phyloP scores from a whole-genome alignment of 2,888 invertebrate genomes.

The Brassicogethes aeneus region DNA sequence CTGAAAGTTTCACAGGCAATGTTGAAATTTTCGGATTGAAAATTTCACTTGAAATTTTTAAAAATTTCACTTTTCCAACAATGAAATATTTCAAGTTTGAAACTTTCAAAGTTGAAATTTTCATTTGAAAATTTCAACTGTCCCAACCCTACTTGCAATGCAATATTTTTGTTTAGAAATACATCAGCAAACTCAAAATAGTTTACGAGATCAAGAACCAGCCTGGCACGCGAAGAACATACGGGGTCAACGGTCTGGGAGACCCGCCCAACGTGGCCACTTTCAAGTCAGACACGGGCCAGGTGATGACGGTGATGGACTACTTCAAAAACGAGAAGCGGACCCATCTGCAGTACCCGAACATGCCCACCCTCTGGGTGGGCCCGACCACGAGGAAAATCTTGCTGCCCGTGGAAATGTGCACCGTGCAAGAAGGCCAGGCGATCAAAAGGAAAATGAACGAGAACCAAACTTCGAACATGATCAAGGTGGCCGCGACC shows the following conservation, averaged over 20 bases:
- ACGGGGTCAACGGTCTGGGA: conserved; percentile 41
- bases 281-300: conserved; percentile 33
- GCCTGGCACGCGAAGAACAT: conserved; percentile 37
- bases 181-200: no score
- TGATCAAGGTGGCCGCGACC: conserved; percentile 84
- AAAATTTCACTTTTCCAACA: no score
- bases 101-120: no score
- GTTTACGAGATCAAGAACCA: conserved; percentile 41
- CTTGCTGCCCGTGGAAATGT: conserved; percentile 76
- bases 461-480: conserved; percentile 71
- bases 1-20: no score
- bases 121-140: no score
- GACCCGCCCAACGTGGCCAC: conserved; percentile 31
- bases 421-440: conserved; percentile 72
- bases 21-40: no score
- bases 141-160: no score
- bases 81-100: no score
- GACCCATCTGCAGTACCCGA: conserved; percentile 47
- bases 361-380: conserved; percentile 80
- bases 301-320: conserved; percentile 38
- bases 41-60: no score
- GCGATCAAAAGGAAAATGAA: conserved; percentile 67
- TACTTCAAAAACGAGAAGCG: conserved; percentile 41
- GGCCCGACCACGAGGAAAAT: conserved; percentile 42
- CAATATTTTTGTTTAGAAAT: no score